Base-by-base conservation (phyloP, 2,797 vertebrate species). In the Coluber constrictor region DNA sequence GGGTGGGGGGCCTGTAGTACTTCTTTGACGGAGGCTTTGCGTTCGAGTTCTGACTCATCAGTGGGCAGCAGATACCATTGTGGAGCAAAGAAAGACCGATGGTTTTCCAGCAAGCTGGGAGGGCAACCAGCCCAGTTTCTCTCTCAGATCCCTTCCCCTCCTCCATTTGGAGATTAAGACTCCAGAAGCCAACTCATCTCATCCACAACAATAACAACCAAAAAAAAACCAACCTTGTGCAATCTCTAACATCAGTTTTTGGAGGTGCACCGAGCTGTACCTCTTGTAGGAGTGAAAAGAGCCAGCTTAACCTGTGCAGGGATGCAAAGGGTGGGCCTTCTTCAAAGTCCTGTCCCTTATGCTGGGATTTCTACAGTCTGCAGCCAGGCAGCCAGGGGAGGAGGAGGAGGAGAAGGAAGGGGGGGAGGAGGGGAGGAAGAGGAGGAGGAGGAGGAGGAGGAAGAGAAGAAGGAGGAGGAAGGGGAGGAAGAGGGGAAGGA, bases 61-160 rank as follows among this genome's bases (percentile, higher is more conserved):
- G 1, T 5, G 63, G 29, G 29, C 29, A n/a, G 12, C 29, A 5
- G 5, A n/a, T 12, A n/a, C 4, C 63, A 13, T 15, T n/a, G 5
- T 66, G 4, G 29, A 5, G 29, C 63, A 15, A n/a, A n/a, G 29
- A n/a, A n/a, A 15, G 63, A 13, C 27, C 11, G 27, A 5, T 4
- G 0, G 1, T 13, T 66, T n/a, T 13, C 4, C 4, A 66, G 29
- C 1, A 1, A 5, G 63, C 63, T 66, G 12, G 12, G 4, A 16
- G 15, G 29, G 4, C 12, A n/a, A 15, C 27, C 29, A n/a, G 5
- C 12, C 66, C 61, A 7, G 20, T 7, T 0, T 60, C 59, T 60
- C 59, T 23, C 20, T 5, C 59, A 60, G 23, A 15, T 2, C 29
- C 29, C 13, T 29, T 29, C 63, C 63, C 61, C 13, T 5, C 11